phyloP scores from a whole-genome alignment of 2,888 invertebrate species.

The Phalangium opilio region DNA sequence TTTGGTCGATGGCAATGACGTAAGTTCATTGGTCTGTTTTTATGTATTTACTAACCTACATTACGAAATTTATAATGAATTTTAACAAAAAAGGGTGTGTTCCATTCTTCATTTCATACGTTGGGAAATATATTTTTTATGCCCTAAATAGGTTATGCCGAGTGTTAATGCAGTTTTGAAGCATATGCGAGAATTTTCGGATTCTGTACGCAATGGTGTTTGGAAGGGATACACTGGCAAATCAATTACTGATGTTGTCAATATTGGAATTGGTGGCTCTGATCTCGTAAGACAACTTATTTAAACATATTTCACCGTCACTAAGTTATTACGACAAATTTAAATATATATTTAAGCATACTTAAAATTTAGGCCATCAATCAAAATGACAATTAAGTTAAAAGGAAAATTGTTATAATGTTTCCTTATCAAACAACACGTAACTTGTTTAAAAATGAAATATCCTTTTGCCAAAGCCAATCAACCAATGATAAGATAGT shows the following conservation, averaged over 20 bases:
- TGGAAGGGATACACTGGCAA: slow-evolving; percentile 74
- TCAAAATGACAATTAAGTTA: too few relatives aligned
- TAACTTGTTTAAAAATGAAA: too few relatives aligned
- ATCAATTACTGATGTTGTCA: slow-evolving; percentile 88
- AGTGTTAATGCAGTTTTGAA: slow-evolving; percentile 76
- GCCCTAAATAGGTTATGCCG: slow-evolving; percentile 45
- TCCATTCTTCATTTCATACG: neutral
- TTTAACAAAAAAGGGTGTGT: neutral
- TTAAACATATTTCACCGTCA: too few relatives aligned
- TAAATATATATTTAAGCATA: too few relatives aligned
- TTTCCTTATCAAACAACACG: too few relatives aligned
- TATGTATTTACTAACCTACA: neutral
- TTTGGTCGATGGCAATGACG: slow-evolving; percentile 68
- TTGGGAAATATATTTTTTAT: neutral
- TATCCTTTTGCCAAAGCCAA: too few relatives aligned
- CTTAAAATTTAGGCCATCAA: too few relatives aligned
- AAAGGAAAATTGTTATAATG: too few relatives aligned
- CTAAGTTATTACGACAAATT: too few relatives aligned
- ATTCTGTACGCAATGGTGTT: slow-evolving; percentile 36
- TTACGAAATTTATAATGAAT: neutral
- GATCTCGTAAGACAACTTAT: slow-evolving; percentile 54
- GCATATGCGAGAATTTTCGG: slow-evolving; percentile 79
- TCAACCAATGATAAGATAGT: too few relatives aligned
- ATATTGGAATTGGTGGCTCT: slow-evolving; percentile 98
- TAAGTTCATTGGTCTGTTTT: slow-evolving; percentile 31